These are phyloP conservation scores for Diplosoma virens DNA, from an alignment of 23 tunicate genomes.

Conservation along the genomic window DNA sequence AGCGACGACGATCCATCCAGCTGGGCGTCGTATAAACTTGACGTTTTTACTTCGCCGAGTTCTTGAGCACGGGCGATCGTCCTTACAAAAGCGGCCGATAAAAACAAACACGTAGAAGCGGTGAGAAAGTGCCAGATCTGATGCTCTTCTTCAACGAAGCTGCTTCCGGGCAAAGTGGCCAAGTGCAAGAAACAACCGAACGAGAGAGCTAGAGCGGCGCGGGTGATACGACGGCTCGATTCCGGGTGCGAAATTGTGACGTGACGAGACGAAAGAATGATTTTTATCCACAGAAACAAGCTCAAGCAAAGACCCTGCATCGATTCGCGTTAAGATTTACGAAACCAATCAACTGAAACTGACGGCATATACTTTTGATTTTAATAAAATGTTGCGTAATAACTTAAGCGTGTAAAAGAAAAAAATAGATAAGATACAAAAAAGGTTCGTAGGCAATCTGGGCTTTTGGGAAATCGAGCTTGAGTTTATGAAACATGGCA, in stretches of 20 bases:
- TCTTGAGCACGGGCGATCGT: conserved; percentile 24
- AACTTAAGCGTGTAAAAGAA: too few species aligned
- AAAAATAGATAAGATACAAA: too few species aligned
- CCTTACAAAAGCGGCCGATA: conserved; percentile 38
- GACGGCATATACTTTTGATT: too few species aligned
- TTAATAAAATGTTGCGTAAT: too few species aligned
- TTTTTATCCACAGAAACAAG: conserved; percentile 30
- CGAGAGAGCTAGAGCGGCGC: neutral
- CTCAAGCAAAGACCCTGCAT: conserved; percentile 47
- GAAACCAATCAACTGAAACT: too few species aligned
- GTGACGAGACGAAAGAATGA: neutral
- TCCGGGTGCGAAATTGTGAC: neutral
- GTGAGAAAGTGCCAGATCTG: conserved; percentile 86
- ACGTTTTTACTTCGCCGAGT: neutral
- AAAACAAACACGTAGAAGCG: neutral
- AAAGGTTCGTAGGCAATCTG: too few species aligned
- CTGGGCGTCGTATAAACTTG: conserved; percentile 34
- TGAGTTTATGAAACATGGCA: too few species aligned
- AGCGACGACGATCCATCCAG: neutral
- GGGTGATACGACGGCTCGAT: neutral
- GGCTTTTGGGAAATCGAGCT: too few species aligned
- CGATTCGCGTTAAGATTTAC: too few species aligned
- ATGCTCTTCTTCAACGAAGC: conserved; percentile 93
- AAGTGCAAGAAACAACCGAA: conserved; percentile 57
- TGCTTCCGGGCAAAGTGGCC: conserved; percentile 54